Base-by-base conservation (phyloP, 2,888 invertebrate species). In the Ochropacha duplaris region DNA sequence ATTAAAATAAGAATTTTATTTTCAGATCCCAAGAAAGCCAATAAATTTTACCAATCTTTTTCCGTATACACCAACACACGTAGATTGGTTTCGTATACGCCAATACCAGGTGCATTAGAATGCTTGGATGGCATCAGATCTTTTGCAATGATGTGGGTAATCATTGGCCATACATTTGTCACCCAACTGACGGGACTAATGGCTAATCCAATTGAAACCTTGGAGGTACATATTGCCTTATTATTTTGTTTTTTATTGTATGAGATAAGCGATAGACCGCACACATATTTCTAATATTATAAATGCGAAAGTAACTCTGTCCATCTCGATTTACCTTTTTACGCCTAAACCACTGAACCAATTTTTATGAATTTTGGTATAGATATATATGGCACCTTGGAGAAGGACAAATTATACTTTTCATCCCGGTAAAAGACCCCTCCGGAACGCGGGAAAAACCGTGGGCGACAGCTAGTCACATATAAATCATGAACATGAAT, bases 101-200 rank as follows among this genome's bases (percentile, higher is more conserved):
- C 83, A 0, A 72, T 76, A 8, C 71, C 87, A 1, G 84, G 85
- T 0, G 68, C 90, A 1, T 65, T 93, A 28, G 84, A 88, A 39
- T 93, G 93, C 68, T 63, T 93, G 44, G 87, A 93, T 56, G 93
- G 93, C 0, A 72, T 93, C n/a, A 79, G 93, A 57, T 72, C 86
- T 0, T 70, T 93, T 0, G 90, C 92, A 11, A 92, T 93, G 84
- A 75, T 88, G 69, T 94, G 94, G 94, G 87, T 94, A 39, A 80
- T 93, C 22, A 54, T 89, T 1, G 91, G 89, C 0, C 93, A 94
- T 54, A 78, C 85, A 0, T 87, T 81, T 49, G 56, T 70, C 5
- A 73, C 56, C 50, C 73, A 77, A 52, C 55, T 68, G 6, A n/a
- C 66, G 36, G 52, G 69, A 31, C n/a, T 67, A 34, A 51, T 76